Percentiles rank a stretch among this genome's conserved stretches.
Evolutionary conservation across 1,140 invertebrate species (phyloP).

Genomic region (Polyergus mexicanus): DNA sequence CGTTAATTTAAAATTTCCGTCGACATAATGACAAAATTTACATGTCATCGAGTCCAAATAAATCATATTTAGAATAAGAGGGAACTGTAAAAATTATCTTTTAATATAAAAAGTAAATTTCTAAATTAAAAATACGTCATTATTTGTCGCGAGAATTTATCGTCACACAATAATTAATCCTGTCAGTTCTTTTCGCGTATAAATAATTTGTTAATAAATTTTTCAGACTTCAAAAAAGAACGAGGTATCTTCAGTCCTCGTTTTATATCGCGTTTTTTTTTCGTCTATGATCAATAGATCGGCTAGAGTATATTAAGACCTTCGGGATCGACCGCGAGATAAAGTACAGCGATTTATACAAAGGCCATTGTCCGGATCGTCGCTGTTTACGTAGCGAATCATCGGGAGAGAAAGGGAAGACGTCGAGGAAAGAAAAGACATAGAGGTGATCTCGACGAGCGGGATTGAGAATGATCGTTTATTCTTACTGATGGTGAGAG

Average conservation of each 20-base stretch:
- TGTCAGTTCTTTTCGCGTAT: not conserved
- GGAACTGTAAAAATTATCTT: not conserved
- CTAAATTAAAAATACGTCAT: no score
- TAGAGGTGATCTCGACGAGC: not conserved
- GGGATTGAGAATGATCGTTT: not conserved
- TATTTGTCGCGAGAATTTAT: not conserved
- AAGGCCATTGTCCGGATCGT: slow-evolving; percentile 39
- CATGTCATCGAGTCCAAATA: slow-evolving; percentile 12
- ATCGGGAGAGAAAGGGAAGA: not conserved
- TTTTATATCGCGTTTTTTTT: not conserved
- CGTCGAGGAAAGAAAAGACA: not conserved
- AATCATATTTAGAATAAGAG: not conserved
- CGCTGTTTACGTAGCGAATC: slow-evolving; percentile 40
- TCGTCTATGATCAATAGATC: not conserved
- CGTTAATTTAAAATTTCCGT: slow-evolving; percentile 10
- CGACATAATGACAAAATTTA: slow-evolving; percentile 21
- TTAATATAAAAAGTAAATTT: not conserved
- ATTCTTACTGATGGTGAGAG: not conserved
- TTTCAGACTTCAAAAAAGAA: not conserved
- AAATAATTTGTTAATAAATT: not conserved
- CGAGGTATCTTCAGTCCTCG: not conserved
- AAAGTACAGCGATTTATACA: slow-evolving; percentile 2
- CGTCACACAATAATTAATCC: not conserved
- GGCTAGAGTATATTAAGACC: not conserved
- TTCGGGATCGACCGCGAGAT: slow-evolving; percentile 5